Percentiles rank a stretch among this genome's conserved stretches.
phyloP scores from a whole-genome alignment of 2,888 invertebrate genomes.

The Parnassius glacialis region DNA sequence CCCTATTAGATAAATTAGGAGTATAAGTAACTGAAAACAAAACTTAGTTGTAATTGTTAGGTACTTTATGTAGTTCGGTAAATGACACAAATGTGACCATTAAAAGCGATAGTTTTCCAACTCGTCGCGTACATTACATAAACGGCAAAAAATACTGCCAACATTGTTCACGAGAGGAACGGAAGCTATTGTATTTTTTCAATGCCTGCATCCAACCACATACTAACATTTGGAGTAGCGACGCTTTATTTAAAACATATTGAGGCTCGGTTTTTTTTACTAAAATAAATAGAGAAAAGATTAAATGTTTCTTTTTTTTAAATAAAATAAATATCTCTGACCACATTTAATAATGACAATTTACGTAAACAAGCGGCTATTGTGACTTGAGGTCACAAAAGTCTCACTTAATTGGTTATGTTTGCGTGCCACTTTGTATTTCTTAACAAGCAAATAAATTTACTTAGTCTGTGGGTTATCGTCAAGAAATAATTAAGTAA shows the following conservation, averaged over 20 bases:
- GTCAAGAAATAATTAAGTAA: not conserved
- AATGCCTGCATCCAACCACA: slow-evolving; percentile 19
- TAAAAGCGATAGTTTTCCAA: slow-evolving; percentile 26
- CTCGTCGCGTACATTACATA: slow-evolving; percentile 26
- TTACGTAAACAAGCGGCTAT: slow-evolving; percentile 13
- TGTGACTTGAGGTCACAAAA: slow-evolving; percentile 12
- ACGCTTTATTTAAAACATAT: slow-evolving; percentile 24
- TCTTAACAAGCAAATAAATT: slow-evolving; percentile 3
- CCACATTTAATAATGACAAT: not conserved
- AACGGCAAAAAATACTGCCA: slow-evolving; percentile 23
- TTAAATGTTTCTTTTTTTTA: too few relatives aligned
- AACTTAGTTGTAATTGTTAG: too few relatives aligned
- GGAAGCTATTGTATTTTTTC: slow-evolving; percentile 22
- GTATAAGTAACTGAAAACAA: too few relatives aligned
- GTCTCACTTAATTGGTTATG: slow-evolving; percentile 15
- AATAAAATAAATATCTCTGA: too few relatives aligned
- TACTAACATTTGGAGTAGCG: slow-evolving; percentile 19
- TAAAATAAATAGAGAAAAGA: too few relatives aligned
- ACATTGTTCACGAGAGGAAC: slow-evolving; percentile 19
- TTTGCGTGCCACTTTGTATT: slow-evolving; percentile 16
- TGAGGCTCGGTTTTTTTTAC: slow-evolving; percentile 11
- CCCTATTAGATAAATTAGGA: too few relatives aligned
- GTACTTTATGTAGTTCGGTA: not conserved
- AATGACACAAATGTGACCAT: slow-evolving; percentile 22
- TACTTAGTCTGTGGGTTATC: slow-evolving; percentile 14